phyloP scores from a whole-genome alignment of 2,888 invertebrate species.

The Phortica magna region DNA sequence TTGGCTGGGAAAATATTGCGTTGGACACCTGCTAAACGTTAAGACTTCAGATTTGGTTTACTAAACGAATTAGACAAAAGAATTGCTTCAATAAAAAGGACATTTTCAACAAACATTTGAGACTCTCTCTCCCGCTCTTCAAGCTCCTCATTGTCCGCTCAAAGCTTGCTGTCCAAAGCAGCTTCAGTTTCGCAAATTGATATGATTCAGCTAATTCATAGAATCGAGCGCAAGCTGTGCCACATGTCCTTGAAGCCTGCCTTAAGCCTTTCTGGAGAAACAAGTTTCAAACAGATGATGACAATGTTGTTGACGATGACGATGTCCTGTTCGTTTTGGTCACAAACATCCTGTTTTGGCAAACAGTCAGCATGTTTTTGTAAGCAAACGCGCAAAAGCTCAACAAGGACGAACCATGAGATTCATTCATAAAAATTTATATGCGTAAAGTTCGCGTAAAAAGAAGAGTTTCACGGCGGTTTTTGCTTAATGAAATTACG shows the following conservation, averaged over 20 bases:
- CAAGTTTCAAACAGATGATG: constrained; percentile 27
- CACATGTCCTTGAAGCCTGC: constrained; percentile 15
- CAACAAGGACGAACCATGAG: neutral
- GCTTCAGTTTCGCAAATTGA: neutral
- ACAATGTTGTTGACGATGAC: neutral
- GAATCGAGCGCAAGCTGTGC: neutral
- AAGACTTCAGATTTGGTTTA: too few relatives aligned
- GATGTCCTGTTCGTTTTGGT: constrained; percentile 19
- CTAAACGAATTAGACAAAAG: too few relatives aligned
- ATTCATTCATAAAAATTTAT: constrained; percentile 29
- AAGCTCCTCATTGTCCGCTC: neutral
- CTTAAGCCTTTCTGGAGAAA: constrained; percentile 17
- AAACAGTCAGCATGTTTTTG: neutral
- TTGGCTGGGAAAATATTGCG: neutral
- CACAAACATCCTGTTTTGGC: constrained; percentile 30
- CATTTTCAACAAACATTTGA: too few relatives aligned
- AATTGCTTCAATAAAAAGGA: too few relatives aligned
- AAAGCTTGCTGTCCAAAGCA: neutral
- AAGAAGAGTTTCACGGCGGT: neutral
- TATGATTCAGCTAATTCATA: neutral
- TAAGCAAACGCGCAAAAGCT: neutral
- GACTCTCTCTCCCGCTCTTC: too few relatives aligned
- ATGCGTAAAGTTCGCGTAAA: constrained; percentile 32
- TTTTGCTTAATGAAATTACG: neutral
- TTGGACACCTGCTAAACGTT: neutral